Base-by-base conservation (phyloP, 92 coral and sea anemone species). In the Actinostola sp. region DNA sequence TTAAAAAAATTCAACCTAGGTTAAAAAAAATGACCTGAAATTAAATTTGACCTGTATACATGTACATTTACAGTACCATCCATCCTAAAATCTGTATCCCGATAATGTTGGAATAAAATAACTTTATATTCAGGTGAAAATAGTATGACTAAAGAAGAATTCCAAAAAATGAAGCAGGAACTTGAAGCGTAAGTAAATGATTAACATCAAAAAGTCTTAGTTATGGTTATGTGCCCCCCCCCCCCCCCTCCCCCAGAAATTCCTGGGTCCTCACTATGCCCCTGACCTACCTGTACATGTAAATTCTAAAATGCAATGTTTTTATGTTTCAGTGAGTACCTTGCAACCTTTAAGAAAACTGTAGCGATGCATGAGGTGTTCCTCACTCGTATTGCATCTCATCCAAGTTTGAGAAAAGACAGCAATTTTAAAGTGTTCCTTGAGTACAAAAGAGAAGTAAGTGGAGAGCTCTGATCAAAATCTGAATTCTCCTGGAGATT, bases 291-390 rank as follows among this genome's bases (percentile, higher is more conserved):
- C n/a, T n/a, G n/a, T n/a, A n/a, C n/a, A n/a, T n/a, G n/a, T n/a
- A n/a, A n/a, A n/a, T n/a, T n/a, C n/a, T n/a, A n/a, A n/a, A n/a
- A n/a, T n/a, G n/a, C n/a, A n/a, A n/a, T 33, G 1, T 20, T 58
- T 70, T 44, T 76, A 34, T 30, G 29, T 15, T 70, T 20, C 70
- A 95, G 99, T 21, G 99, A 95, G 48, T 95, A 95, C 81, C 89
- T 95, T 31, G 99, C 99, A 76, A 95, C 99, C 24, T 95, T 95
- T 65, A 95, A 95, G 80, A 95, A 95, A 74, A 95, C 99, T 33
- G 99, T 95, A 16, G 99, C 99, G 25, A 95, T 95, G 99, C 99
- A 95, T 63, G 99, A 95, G 64, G 99, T 95, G 59, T 95, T 95
- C 73, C 79, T 95, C 39, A 91, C 94, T 23, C 89, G 99, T 24